Evolutionary conservation across 2,888 invertebrate genomes (phyloP).

Genomic region (Phalera bucephala): DNA sequence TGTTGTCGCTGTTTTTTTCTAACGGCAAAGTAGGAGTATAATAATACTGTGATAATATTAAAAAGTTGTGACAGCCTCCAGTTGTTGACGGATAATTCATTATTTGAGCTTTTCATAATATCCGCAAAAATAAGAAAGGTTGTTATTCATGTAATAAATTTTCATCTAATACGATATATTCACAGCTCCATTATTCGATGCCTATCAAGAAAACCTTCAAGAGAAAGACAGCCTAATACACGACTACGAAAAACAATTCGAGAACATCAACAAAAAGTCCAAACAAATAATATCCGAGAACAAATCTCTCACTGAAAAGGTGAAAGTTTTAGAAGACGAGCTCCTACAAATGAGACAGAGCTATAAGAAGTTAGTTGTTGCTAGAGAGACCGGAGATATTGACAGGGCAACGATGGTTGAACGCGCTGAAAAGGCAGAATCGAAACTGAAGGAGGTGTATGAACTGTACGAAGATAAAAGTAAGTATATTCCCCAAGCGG

Average conservation of each 20-base stretch:
- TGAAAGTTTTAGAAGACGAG: conserved; percentile 56
- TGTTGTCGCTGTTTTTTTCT: too few species aligned
- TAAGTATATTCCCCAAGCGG: too few species aligned
- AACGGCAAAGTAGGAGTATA: too few species aligned
- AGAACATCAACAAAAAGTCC: conserved; percentile 87
- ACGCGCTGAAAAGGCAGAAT: conserved; percentile 87
- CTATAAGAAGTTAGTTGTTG: conserved; percentile 63
- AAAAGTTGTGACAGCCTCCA: too few species aligned
- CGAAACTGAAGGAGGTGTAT: conserved; percentile 88
- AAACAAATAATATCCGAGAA: conserved; percentile 89
- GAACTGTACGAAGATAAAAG: conserved; percentile 89
- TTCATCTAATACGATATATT: too few species aligned
- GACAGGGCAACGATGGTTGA: conserved; percentile 81
- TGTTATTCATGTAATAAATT: too few species aligned
- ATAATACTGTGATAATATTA: too few species aligned
- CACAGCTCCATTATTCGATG: conserved; percentile 88
- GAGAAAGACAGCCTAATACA: conserved; percentile 89
- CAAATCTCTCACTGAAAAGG: conserved; percentile 79
- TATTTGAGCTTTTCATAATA: too few species aligned
- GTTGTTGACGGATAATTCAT: too few species aligned
- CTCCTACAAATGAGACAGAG: conserved; percentile 61
- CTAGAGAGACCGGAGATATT: conserved; percentile 71
- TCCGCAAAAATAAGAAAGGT: too few species aligned
- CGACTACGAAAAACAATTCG: conserved; percentile 88
- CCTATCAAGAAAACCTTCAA: conserved; percentile 89